Evolutionary conservation across 2,113 vertebrate species (phyloP).

Genomic region (Rhinoptilus africanus): DNA sequence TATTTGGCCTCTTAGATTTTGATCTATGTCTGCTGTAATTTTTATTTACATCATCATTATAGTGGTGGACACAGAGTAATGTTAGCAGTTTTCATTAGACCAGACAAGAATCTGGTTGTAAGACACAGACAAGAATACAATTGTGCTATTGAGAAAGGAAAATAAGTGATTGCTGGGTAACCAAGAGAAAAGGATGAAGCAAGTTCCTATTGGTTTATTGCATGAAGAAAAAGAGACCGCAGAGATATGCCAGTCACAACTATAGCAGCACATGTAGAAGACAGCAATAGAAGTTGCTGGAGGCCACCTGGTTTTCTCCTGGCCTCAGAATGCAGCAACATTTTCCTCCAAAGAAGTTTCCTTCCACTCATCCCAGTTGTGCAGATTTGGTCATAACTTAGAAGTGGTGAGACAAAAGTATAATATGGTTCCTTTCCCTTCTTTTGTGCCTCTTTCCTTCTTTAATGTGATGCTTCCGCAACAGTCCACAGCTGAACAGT

Average conservation of each 20-base stretch:
- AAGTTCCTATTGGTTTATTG: background rate
- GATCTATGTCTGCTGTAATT: background rate
- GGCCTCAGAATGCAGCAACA: background rate
- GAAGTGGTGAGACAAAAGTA: background rate
- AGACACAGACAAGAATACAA: background rate
- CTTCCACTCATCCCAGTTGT: background rate
- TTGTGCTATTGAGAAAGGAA: background rate
- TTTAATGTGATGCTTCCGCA: background rate
- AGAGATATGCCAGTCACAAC: background rate
- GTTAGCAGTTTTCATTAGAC: background rate
- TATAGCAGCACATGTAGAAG: background rate
- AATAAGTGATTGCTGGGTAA: background rate
- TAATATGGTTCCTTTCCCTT: background rate
- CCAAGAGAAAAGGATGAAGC: background rate
- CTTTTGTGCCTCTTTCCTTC: background rate
- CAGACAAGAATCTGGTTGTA: background rate
- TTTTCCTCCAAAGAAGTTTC: background rate
- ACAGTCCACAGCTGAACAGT: background rate
- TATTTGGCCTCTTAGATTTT: background rate
- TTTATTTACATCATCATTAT: background rate
- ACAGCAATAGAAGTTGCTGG: background rate
- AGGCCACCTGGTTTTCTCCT: background rate
- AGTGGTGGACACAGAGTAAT: background rate
- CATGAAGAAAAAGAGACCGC: background rate
- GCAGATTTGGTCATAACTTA: background rate